These are phyloP conservation scores for Morpho deidamia DNA, from an alignment of 2,888 invertebrate genomes.

Conservation along the genomic window DNA sequence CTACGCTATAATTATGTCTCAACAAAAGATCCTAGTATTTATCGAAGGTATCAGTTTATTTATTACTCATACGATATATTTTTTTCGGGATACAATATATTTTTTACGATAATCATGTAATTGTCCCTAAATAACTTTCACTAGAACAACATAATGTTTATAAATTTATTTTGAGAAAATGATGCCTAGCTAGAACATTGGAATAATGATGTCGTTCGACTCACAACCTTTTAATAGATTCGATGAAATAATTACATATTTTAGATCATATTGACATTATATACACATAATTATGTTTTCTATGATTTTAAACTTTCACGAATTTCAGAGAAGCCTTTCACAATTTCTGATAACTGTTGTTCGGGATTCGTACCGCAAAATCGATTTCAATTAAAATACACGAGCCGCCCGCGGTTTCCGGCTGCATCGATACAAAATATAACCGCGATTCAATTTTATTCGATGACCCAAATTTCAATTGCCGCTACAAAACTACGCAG, in stretches of 20 bases:
- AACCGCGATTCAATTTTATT: conserved; percentile 41
- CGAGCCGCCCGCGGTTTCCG: conserved; percentile 15
- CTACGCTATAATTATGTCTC: too few species aligned
- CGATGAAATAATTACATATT: neutral
- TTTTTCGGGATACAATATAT: too few species aligned
- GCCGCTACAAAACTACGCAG: conserved; percentile 51
- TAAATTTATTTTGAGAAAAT: too few species aligned
- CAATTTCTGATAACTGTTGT: conserved; percentile 18
- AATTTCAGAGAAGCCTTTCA: conserved; percentile 4
- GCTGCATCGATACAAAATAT: conserved; percentile 26
- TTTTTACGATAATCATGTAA: too few species aligned
- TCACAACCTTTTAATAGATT: too few species aligned
- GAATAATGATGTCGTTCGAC: too few species aligned
- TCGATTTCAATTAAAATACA: conserved; percentile 23
- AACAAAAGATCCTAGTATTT: too few species aligned
- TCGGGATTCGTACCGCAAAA: conserved; percentile 14
- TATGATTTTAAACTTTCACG: neutral
- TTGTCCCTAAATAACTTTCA: too few species aligned
- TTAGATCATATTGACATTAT: neutral
- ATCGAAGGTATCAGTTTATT: too few species aligned
- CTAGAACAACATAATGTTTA: too few species aligned
- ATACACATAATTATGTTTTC: neutral
- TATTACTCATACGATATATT: too few species aligned
- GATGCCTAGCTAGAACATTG: too few species aligned
- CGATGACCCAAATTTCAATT: conserved; percentile 48